Evolutionary conservation across 2,888 invertebrate genomes (phyloP).

Genomic region (Adelognathus sp.): DNA sequence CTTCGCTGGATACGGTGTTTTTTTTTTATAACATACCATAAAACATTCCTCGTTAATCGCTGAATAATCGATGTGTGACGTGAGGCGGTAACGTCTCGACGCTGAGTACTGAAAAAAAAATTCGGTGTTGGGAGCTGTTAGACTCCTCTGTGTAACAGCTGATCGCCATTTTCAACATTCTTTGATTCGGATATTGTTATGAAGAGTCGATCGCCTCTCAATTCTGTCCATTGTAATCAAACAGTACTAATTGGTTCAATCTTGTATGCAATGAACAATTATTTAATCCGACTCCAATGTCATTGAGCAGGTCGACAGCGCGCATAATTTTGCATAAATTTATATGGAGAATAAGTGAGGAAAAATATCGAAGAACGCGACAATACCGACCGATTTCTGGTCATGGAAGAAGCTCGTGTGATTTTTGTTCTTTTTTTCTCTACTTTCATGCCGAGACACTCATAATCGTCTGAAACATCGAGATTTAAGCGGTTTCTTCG

Average conservation of each 20-base stretch:
- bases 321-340: not conserved
- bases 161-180: no score
- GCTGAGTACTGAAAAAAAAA: no score
- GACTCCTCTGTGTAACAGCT: no score
- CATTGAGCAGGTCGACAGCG: not conserved
- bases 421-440: no score
- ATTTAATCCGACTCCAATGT: not conserved
- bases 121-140: no score
- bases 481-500: no score
- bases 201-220: not conserved
- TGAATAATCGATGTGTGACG: no score
- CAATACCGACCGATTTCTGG: not conserved
- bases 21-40: not conserved
- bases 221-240: not conserved
- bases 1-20: not conserved
- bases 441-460: no score
- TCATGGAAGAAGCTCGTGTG: no score
- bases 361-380: not conserved
- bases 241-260: constrained; percentile 15
- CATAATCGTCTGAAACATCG: no score
- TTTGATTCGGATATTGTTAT: not conserved
- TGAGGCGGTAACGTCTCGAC: no score
- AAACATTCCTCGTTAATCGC: not conserved
- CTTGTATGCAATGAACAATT: not conserved
- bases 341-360: not conserved